A percentile compares a stretch with the other conserved stretches of the same genome.
Evolutionary conservation across 2,888 invertebrate genomes (phyloP).

Genomic region (Cyaniris semiargus): DNA sequence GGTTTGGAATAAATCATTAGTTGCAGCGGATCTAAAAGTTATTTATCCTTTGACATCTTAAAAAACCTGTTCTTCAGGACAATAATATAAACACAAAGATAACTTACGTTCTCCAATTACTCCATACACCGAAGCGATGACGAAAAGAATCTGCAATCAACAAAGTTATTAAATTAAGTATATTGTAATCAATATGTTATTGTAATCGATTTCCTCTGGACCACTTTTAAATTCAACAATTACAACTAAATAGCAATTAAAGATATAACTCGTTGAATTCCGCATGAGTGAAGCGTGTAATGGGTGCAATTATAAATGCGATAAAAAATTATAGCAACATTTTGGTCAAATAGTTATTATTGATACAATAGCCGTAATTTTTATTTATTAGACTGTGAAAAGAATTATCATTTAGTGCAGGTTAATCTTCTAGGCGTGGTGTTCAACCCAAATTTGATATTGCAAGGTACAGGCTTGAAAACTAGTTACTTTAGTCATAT

Average conservation of each 20-base stretch:
- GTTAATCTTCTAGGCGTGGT: background rate
- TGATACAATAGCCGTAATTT: background rate
- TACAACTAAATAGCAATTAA: background rate
- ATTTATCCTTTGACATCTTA: no score
- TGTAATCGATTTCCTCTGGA: conserved; percentile 26
- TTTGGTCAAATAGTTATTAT: conserved; percentile 13
- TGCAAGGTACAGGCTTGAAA: background rate
- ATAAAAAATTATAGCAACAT: conserved; percentile 9
- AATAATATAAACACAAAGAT: background rate
- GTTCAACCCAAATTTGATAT: background rate
- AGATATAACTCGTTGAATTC: conserved; percentile 6
- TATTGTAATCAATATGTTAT: background rate
- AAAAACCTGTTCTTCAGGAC: background rate
- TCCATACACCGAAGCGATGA: conserved; percentile 69
- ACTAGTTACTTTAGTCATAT: no score
- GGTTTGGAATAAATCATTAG: no score
- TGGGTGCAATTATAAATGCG: background rate
- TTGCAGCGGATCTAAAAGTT: no score
- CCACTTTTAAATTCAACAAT: background rate
- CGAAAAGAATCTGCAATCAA: conserved; percentile 62
- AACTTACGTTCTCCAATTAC: conserved; percentile 64
- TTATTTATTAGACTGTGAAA: background rate
- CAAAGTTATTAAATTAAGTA: background rate
- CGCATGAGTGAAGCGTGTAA: conserved; percentile 15
- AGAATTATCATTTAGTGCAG: background rate